These are phyloP conservation scores for Drosophila lacertosa DNA, from an alignment of 1,140 invertebrate genomes.

Conservation along the genomic window DNA sequence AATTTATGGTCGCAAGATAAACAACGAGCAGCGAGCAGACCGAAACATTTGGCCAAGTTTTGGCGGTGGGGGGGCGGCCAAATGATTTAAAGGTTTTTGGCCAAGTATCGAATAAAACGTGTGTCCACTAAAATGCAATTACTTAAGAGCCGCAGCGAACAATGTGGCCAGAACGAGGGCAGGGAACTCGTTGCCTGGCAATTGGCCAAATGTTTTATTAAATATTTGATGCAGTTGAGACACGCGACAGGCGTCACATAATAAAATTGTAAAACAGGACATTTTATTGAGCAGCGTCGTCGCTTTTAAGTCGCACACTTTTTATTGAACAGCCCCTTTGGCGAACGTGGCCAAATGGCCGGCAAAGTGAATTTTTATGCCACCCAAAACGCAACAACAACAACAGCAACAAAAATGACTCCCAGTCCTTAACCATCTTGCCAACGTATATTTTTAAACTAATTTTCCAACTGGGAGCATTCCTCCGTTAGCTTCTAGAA, in stretches of 20 bases:
- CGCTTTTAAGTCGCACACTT: constrained; percentile 27
- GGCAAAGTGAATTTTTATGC: constrained; percentile 79
- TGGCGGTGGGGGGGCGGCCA: not conserved
- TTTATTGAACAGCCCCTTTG: constrained; percentile 50
- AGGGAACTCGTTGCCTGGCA: not conserved
- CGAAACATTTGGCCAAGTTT: not conserved
- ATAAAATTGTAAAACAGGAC: constrained; percentile 80
- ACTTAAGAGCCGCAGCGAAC: constrained; percentile 62
- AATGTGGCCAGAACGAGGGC: constrained; percentile 20
- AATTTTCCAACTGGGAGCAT: constrained; percentile 81
- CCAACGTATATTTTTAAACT: constrained; percentile 78
- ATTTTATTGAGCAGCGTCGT: constrained; percentile 56
- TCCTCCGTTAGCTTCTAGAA: constrained; percentile 69
- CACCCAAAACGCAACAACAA: constrained; percentile 61
- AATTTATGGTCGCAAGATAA: constrained; percentile 81
- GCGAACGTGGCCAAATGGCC: constrained; percentile 23
- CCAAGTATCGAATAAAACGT: constrained; percentile 67
- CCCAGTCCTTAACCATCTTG: constrained; percentile 17
- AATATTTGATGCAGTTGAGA: constrained; percentile 63
- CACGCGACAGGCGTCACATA: constrained; percentile 59
- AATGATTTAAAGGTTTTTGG: constrained; percentile 67
- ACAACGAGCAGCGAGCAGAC: constrained; percentile 38
- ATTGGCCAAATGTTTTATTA: constrained; percentile 55
- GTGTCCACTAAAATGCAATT: constrained; percentile 77
- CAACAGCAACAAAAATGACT: not conserved